These are phyloP conservation scores for Peromyscus aztecus DNA, from an alignment of 2,797 vertebrate species.

Conservation along the genomic window DNA sequence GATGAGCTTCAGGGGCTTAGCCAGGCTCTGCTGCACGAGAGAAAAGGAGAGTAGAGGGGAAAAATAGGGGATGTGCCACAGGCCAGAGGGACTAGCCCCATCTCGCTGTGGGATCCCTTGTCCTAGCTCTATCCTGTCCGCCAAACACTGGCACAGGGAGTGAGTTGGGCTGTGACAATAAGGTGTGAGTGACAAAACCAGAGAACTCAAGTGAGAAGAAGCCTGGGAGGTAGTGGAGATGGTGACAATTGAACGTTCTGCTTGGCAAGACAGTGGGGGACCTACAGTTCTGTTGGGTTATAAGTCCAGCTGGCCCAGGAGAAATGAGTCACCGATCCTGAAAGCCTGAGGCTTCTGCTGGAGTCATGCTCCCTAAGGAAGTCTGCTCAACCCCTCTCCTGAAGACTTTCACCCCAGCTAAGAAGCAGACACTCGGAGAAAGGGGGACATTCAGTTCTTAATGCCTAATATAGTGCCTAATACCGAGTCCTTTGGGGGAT, in stretches of 20 bases:
- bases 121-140: neutral
- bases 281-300: neutral
- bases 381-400: neutral
- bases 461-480: neutral
- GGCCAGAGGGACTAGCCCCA: neutral
- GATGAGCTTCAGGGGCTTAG: neutral
- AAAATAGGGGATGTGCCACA: neutral
- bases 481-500: neutral
- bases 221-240: neutral
- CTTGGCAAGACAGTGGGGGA: neutral
- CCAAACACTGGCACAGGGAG: neutral
- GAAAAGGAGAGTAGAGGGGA: rapidly evolving
- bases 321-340: neutral
- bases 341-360: neutral
- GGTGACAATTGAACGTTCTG: neutral
- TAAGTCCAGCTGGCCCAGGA: neutral
- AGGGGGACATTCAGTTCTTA: neutral
- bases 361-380: neutral
- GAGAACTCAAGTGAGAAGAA: neutral
- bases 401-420: neutral
- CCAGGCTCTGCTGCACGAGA: neutral
- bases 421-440: neutral
- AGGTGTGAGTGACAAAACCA: neutral
- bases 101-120: no score
- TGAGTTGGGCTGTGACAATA: neutral